Base-by-base conservation (phyloP, 2,888 invertebrate species). In the Thymelicus acteon region DNA sequence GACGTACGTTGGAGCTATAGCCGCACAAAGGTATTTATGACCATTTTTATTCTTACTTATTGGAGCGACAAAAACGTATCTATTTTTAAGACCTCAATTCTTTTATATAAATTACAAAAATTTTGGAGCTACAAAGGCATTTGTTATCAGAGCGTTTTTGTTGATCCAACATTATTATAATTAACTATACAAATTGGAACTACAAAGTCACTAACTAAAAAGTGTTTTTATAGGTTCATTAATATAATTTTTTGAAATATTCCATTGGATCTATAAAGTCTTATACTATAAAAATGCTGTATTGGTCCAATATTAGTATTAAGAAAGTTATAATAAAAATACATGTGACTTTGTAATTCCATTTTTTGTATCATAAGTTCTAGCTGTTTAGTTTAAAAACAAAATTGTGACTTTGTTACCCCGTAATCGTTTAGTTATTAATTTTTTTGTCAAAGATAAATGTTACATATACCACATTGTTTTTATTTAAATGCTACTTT, bases 161-260 rank as follows among this genome's bases (percentile, higher is more conserved):
- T 73, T 63, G 73, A 48, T 60, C 72, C 66, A 73, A 70, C 37
- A 69, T 72, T 57, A 0, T 72, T 62, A 63, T 63, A 60, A 67
- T 62, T 58, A 49, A 67, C 52, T 60, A 66, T 24, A 69, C 61
- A 58, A 68, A 69, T 73, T 72, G 70, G 52, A 69, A 70, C 67
- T 70, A 73, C 67, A 72, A 73, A 71, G 67, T 67, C 64, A 58
- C n/a, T 58, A n/a, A 58, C 58, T 39, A 66, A 72, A 69, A 65
- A 63, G 67, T 67, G 63, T 49, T 57, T 72, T 72, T 72, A 47
- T 67, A 60, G 67, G 49, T 60, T 58, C 67, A 72, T 58, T 47
- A 72, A 67, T 67, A 44, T 37, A 58, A 49, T 48, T 39, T 72
- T 67, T 63, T 62, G 31, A n/a, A 71, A n/a, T 57, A 57, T 12